Evolutionary conservation across 2,888 invertebrate genomes (phyloP).

Genomic region (Siphonodentalium dalli): DNA sequence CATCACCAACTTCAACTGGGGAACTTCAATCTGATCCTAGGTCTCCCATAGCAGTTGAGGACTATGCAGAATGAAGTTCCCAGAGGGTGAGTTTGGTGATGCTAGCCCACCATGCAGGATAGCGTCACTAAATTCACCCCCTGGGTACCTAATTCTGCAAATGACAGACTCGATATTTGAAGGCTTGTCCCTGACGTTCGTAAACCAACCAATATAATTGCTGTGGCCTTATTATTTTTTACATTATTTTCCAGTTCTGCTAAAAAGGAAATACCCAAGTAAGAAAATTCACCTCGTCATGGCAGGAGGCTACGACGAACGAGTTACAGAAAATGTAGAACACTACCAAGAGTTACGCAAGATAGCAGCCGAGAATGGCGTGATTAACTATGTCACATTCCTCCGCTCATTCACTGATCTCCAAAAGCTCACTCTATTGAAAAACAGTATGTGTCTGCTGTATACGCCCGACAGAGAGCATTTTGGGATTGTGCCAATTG

Average conservation of each 20-base stretch:
- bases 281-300: constrained; percentile 79
- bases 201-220: too few species aligned
- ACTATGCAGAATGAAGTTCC: too few species aligned
- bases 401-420: constrained; percentile 86
- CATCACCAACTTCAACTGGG: too few species aligned
- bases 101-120: too few species aligned
- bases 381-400: constrained; percentile 76
- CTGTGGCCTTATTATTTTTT: too few species aligned
- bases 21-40: too few species aligned
- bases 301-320: constrained; percentile 95
- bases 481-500: constrained; percentile 98
- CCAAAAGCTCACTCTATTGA: constrained; percentile 83
- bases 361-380: constrained; percentile 70
- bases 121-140: too few species aligned
- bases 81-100: too few species aligned
- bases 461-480: constrained; percentile 98
- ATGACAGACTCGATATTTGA: too few species aligned
- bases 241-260: constrained; percentile 36
- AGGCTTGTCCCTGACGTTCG: too few species aligned
- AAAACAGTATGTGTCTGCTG: constrained; percentile 78
- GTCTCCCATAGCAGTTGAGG: too few species aligned
- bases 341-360: constrained; percentile 80
- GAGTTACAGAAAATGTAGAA: constrained; percentile 85
- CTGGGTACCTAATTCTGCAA: too few species aligned
- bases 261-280: constrained; percentile 3